Evolutionary conservation across 2,113 vertebrate species (phyloP).

Genomic region (Azemiops feae): DNA sequence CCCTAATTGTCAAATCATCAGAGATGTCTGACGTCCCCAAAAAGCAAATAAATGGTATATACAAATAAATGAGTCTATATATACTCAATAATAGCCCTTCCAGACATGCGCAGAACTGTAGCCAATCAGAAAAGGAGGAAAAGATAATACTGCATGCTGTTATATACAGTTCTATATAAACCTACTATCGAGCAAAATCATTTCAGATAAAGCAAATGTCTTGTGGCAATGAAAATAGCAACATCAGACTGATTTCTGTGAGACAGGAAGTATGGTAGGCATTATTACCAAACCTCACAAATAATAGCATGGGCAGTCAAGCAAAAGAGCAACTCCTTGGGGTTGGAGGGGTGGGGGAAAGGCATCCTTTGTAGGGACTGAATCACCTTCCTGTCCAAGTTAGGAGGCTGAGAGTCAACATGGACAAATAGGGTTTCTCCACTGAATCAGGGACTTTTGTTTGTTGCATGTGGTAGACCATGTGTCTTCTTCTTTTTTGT

Average conservation of each 20-base stretch:
- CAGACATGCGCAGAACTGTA: not conserved
- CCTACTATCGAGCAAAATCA: not conserved
- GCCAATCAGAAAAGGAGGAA: not conserved
- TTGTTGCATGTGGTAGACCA: not conserved
- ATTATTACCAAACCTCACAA: not conserved
- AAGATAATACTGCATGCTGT: not conserved
- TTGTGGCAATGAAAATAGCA: not conserved
- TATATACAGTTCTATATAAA: not conserved
- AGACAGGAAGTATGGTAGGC: not conserved
- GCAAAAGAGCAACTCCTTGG: not conserved
- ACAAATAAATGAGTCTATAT: no score
- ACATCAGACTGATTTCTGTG: not conserved
- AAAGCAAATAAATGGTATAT: not conserved
- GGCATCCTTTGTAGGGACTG: not conserved
- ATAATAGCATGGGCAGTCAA: not conserved
- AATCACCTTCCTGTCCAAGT: not conserved
- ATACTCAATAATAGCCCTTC: not conserved
- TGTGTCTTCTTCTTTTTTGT: not conserved
- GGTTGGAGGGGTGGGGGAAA: not conserved
- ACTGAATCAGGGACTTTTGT: not conserved
- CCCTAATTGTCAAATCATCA: not conserved
- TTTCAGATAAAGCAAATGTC: not conserved
- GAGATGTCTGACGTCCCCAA: not conserved
- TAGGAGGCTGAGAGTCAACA: not conserved
- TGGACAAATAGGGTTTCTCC: not conserved